Evolutionary conservation across 2,113 vertebrate species (phyloP), one percentile per base, ranked within the genome.

Genomic region (Cygnus atratus): DNA sequence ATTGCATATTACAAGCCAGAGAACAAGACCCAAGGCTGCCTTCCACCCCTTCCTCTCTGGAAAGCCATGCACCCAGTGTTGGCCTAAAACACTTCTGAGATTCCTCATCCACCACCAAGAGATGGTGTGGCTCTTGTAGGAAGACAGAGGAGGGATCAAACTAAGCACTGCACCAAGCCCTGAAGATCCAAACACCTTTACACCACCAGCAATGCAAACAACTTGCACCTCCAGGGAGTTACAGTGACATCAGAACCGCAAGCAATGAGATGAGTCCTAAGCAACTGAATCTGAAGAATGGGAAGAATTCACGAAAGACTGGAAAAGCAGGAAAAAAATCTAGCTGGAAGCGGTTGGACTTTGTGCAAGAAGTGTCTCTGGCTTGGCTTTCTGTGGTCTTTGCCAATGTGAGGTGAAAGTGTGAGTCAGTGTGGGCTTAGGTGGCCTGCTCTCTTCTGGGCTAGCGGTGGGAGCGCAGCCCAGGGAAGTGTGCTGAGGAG

Each of bases 201-300:
- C 24, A 52, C 43, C 55, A 76, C 28, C 18, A 61, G 11, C 20
- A 24, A 22, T 1, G 37, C 37, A 43, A 67, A 66, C 4, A 33
- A 35, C 43, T 25, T 0, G 0, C 2, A 29, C 9, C 9, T 70
- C 39, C 33, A 39, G 58, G 37, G 59, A 74, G 44, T 57, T 24
- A 50, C 0, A 73, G 44, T 3, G 4, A 41, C 6, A 2, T 65
- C 59, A 88, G 43, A 84, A 65, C 0, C 4, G 37, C 21, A 43
- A 28, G 21, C 6, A 57, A 25, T n/a, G 78, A 48, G 35, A 35
- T 16, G 39, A 88, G 31, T 17, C 33, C 37, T 48, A 41, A 37
- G 18, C 43, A 48, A 5, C 9, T 63, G 35, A 67, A 74, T 14
- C 28, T 10, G 22, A 41, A 50, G 31, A 13, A 67, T 35, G 67